Evolutionary conservation across 2,888 invertebrate genomes (phyloP).

Genomic region (Meiosimyza platycephala): DNA sequence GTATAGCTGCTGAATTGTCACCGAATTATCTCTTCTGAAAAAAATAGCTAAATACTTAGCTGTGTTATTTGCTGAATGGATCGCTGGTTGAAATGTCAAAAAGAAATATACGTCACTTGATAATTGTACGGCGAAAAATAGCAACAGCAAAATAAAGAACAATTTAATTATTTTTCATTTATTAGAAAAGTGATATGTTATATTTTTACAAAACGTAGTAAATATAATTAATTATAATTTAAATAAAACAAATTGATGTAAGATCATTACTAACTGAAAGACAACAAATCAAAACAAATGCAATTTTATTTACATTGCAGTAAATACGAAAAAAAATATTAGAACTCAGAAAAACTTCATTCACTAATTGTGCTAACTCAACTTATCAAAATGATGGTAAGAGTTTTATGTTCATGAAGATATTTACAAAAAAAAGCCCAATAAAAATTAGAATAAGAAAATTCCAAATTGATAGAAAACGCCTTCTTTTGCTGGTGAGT

Average conservation of each 20-base stretch:
- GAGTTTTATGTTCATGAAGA: not conserved
- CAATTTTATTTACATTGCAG: not conserved
- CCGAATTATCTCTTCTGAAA: too few relatives aligned
- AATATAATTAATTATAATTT: not conserved
- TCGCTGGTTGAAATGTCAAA: not conserved
- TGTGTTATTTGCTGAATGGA: not conserved
- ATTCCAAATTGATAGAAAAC: too few relatives aligned
- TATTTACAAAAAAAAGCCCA: not conserved
- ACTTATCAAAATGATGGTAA: conserved; percentile 25
- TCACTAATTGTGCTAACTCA: not conserved
- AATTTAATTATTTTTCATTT: not conserved
- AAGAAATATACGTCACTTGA: not conserved
- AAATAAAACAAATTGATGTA: not conserved
- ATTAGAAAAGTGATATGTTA: not conserved
- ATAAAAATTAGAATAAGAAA: too few relatives aligned
- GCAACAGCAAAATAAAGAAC: not conserved
- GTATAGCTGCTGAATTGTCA: too few relatives aligned
- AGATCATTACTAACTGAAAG: not conserved
- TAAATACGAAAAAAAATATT: too few relatives aligned
- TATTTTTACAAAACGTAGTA: not conserved
- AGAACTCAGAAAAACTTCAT: too few relatives aligned
- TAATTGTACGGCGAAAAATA: conserved; percentile 1
- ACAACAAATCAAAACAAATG: not conserved
- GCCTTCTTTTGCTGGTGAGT: too few relatives aligned
- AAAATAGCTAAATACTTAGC: not conserved